Evolutionary conservation across 2,888 invertebrate genomes (phyloP).

Genomic region (Eurois occulta): DNA sequence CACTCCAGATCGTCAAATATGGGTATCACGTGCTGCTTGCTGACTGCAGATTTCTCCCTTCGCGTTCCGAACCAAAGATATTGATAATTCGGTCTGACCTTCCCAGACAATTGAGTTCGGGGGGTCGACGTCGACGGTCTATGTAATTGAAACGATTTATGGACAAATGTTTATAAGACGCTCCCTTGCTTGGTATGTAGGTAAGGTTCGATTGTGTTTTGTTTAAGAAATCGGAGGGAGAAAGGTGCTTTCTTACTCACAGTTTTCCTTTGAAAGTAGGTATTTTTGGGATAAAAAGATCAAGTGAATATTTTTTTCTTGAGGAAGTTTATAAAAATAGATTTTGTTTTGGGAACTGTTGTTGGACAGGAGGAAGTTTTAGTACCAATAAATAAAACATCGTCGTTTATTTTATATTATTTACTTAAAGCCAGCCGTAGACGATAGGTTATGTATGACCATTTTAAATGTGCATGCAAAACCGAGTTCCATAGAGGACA

Average conservation of each 20-base stretch:
- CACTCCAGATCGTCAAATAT: slow-evolving; percentile 74
- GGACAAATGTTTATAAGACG: slow-evolving; percentile 65
- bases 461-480: neutral
- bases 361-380: neutral
- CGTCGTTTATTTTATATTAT: neutral
- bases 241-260: neutral
- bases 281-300: slow-evolving; percentile 6
- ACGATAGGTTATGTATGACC: neutral
- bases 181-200: slow-evolving; percentile 15
- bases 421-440: neutral
- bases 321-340: slow-evolving; percentile 17
- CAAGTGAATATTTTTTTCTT: neutral
- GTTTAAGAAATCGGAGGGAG: slow-evolving; percentile 11
- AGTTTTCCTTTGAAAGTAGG: neutral
- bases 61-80: slow-evolving; percentile 74
- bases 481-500: neutral
- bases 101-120: slow-evolving; percentile 66
- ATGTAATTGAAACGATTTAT: slow-evolving; percentile 68
- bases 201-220: slow-evolving; percentile 28
- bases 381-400: neutral
- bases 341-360: neutral
- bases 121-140: slow-evolving; percentile 44
- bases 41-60: slow-evolving; percentile 82
- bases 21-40: slow-evolving; percentile 77
- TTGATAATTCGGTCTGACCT: slow-evolving; percentile 79